These are phyloP conservation scores for Catostomus latipinnis DNA, from an alignment of 2,797 vertebrate species.

Conservation along the genomic window DNA sequence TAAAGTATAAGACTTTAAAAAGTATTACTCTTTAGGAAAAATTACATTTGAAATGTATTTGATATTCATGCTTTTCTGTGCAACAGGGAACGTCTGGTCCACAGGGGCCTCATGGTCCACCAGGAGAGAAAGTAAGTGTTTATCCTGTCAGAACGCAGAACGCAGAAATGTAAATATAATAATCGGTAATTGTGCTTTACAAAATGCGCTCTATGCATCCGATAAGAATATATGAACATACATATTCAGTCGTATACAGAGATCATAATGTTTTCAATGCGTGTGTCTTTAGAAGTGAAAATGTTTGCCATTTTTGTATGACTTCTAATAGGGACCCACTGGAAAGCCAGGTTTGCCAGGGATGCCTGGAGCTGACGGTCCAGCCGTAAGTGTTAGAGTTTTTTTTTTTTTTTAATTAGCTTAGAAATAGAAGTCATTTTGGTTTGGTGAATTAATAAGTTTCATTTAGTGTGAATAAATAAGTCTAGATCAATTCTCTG, in stretches of 20 bases:
- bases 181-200: no score
- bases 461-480: no score
- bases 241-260: neutral
- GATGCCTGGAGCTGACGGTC: constrained; percentile 91
- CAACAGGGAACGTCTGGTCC: constrained; percentile 86
- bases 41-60: neutral
- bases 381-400: constrained; percentile 81
- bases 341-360: constrained; percentile 93
- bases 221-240: neutral
- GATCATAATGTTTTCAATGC: neutral
- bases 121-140: constrained; percentile 87
- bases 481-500: no score
- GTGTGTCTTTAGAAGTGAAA: neutral
- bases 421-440: no score
- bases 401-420: no score
- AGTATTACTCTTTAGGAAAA: no score
- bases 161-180: no score
- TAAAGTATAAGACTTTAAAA: no score
- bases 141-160: neutral
- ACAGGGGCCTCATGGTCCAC: constrained; percentile 85
- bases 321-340: constrained; percentile 81
- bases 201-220: no score
- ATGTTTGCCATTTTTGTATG: neutral
- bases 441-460: no score
- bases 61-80: constrained; percentile 3